Evolutionary conservation across 2,113 vertebrate genomes (phyloP).

Genomic region (Ochotona princeps): DNA sequence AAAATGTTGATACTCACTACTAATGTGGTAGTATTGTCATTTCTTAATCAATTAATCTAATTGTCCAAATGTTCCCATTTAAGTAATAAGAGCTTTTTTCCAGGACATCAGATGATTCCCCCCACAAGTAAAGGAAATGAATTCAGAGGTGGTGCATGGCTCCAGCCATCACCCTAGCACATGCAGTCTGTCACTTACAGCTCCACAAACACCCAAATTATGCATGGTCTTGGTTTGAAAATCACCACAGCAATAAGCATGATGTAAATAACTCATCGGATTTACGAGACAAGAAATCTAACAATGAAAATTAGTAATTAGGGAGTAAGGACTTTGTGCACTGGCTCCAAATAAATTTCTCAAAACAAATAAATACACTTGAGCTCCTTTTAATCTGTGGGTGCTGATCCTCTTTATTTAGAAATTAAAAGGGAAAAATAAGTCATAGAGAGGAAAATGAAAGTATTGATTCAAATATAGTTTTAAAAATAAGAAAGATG

Average conservation of each 20-base stretch:
- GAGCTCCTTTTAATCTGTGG: conserved; percentile 26
- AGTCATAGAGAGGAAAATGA: background rate
- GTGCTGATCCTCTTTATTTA: conserved; percentile 17
- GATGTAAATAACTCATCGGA: conserved; percentile 68
- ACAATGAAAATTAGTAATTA: conserved; percentile 65
- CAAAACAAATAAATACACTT: conserved; percentile 59
- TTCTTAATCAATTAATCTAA: background rate
- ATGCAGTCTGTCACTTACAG: background rate
- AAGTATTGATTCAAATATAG: conserved; percentile 40
- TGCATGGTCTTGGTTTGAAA: conserved; percentile 51
- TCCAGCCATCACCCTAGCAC: background rate
- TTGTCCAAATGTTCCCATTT: background rate
- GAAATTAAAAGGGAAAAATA: background rate
- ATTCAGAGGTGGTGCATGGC: background rate
- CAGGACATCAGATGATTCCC: background rate
- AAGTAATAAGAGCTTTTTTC: background rate
- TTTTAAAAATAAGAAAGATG: conserved; percentile 49
- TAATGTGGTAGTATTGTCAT: background rate
- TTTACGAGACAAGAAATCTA: conserved; percentile 41
- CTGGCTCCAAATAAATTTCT: conserved; percentile 14
- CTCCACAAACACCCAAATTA: conserved; percentile 22
- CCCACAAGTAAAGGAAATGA: background rate
- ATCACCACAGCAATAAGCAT: conserved; percentile 62
- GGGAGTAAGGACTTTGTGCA: background rate
- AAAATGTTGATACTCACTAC: background rate